Base-by-base conservation (phyloP, 1,140 invertebrate genomes). In the Sitodiplosis mosellana region DNA sequence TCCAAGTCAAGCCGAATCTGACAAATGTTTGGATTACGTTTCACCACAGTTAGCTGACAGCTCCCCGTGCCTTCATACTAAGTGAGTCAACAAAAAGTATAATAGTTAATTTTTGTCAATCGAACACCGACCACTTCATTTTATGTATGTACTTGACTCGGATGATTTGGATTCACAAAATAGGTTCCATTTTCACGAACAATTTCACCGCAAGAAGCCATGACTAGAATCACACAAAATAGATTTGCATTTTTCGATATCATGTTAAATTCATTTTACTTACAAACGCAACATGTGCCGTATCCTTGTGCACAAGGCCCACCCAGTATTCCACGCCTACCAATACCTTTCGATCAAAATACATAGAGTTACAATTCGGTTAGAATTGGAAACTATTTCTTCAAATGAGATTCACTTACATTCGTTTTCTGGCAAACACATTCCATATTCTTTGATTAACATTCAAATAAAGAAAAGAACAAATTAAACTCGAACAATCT, bases 1-100 rank as follows among this genome's bases (percentile, higher is more conserved):
- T 82, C 76, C 57, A 89, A 83, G 56, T 89, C 83, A 50, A 90
- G 61, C 54, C 80, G 82, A 57, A 85, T 76, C 59, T 90, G 86
- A 56, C 85, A 89, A 10, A 89, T 75, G 53, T 83, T 78, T 0
- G 76, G 70, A 58, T 80, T 73, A 7, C 75, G 67, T 60, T 89
- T 88, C 34, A 83, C 60, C 12, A 90, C 64, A 0, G 82, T 87
- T 0, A 88, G 69, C 57, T 88, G 85, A 56, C 86, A 90, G 11
- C 83, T 85, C 5, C 81, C 79, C 0, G 81, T 82, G 1, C 73
- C 78, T 52, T 87, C 81, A 51, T 76, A 85, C 27, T 27, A 27
- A 10, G 10, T 10, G 10, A 27, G 3, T 3, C 27, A 10, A 27
- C 10, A 27, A 27, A 27, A 27, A n/a, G n/a, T n/a, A n/a, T n/a